Evolutionary conservation across 1,140 invertebrate genomes (phyloP).

Genomic region (Drosophila chauvacae): DNA sequence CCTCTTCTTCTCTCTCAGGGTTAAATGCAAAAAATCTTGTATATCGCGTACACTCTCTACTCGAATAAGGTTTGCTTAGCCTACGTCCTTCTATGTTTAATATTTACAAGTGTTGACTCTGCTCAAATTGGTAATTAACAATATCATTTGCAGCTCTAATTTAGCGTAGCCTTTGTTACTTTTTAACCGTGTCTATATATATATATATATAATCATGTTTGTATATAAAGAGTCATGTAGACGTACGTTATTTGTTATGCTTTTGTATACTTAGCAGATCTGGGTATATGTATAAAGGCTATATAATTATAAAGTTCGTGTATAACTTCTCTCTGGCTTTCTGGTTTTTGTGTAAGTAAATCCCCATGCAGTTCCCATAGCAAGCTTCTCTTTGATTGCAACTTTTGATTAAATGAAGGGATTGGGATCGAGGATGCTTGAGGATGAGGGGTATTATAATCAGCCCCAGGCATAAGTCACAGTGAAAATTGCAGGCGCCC

Average conservation of each 20-base stretch:
- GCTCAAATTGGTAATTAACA: slow-evolving; percentile 46
- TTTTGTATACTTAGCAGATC: slow-evolving; percentile 43
- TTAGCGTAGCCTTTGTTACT: slow-evolving; percentile 35
- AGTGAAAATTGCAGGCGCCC: slow-evolving; percentile 1
- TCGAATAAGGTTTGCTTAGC: slow-evolving; percentile 41
- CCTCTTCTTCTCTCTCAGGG: slow-evolving; percentile 41
- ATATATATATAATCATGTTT: slow-evolving; percentile 34
- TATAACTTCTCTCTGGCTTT: slow-evolving; percentile 59
- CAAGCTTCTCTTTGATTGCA: slow-evolving; percentile 34
- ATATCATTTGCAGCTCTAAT: slow-evolving; percentile 40
- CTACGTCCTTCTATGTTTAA: slow-evolving; percentile 31
- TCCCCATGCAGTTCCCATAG: slow-evolving; percentile 25
- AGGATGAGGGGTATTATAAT: not conserved
- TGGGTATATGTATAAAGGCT: slow-evolving; percentile 57
- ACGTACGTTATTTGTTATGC: slow-evolving; percentile 44
- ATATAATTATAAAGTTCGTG: slow-evolving; percentile 69
- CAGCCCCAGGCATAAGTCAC: slow-evolving; percentile 14
- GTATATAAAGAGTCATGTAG: slow-evolving; percentile 48
- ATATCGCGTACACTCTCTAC: slow-evolving; percentile 58
- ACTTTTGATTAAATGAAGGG: slow-evolving; percentile 11
- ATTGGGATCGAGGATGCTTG: not conserved
- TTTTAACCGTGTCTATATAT: slow-evolving; percentile 26
- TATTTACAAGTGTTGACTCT: slow-evolving; percentile 61
- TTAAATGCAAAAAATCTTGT: slow-evolving; percentile 80
- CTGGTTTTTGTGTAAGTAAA: slow-evolving; percentile 26